phyloP scores from a whole-genome alignment of 2,888 invertebrate genomes.

The Troides oblongomaculatus region DNA sequence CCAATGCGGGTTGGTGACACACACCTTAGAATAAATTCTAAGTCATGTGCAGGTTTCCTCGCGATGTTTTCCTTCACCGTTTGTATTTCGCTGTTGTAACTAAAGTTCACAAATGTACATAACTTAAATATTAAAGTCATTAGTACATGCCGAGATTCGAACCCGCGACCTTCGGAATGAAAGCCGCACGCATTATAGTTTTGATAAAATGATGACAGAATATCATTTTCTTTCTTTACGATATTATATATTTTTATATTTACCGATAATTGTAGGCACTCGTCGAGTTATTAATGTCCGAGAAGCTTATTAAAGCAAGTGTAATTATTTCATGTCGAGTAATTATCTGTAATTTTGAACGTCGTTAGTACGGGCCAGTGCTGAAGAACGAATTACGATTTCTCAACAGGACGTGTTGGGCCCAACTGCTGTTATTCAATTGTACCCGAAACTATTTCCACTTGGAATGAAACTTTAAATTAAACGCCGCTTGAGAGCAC shows the following conservation, averaged over 20 bases:
- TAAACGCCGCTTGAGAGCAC: constrained; percentile 23
- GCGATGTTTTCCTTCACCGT: too few relatives aligned
- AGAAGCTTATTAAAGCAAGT: background rate
- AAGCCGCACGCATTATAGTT: background rate
- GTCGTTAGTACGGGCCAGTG: constrained; percentile 12
- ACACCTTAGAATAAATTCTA: too few relatives aligned
- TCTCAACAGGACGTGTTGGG: constrained; percentile 28
- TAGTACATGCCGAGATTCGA: too few relatives aligned
- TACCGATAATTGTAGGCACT: background rate
- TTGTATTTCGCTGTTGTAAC: too few relatives aligned
- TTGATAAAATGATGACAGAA: background rate
- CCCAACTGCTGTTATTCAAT: constrained; percentile 30
- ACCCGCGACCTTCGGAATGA: too few relatives aligned
- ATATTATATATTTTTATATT: background rate
- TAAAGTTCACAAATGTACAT: too few relatives aligned
- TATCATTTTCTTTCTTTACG: background rate
- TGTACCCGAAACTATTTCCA: constrained; percentile 28
- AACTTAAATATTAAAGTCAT: too few relatives aligned
- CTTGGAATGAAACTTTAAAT: constrained; percentile 30
- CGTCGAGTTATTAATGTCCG: background rate
- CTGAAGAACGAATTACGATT: constrained; percentile 12
- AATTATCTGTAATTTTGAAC: constrained; percentile 20
- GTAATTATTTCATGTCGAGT: constrained; percentile 10
- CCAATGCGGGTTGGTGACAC: too few relatives aligned
- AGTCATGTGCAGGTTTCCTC: too few relatives aligned